Conservation (phyloP, 2,113 vertebrate genomes). For the Clarias magur region DNA sequence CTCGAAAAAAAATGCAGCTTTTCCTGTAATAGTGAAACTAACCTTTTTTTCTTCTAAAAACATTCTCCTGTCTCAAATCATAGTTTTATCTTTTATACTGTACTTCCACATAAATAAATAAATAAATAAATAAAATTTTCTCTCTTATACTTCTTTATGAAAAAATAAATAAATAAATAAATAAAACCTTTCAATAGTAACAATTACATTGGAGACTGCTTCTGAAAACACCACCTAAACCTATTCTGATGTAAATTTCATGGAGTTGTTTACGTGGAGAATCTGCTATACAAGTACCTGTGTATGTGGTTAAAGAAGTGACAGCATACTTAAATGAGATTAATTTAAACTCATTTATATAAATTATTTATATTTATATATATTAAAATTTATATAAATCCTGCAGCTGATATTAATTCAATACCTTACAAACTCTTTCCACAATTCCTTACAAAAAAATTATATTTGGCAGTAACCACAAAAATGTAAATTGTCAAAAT, state of each 20-base stretch:
- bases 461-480: not conserved
- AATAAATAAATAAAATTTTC: too few species aligned
- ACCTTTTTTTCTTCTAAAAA: not conserved
- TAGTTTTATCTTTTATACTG: not conserved
- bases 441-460: not conserved
- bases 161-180: too few species aligned
- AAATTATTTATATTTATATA: too few species aligned
- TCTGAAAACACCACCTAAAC: not conserved
- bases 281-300: not conserved
- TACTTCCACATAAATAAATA: too few species aligned
- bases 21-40: not conserved
- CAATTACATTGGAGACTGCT: not conserved
- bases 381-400: not conserved
- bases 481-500: not conserved
- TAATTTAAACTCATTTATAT: not conserved
- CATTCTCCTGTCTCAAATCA: not conserved
- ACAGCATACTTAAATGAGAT: not conserved
- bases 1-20: not conserved
- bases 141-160: too few species aligned
- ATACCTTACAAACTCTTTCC: not conserved
- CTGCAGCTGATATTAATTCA: not conserved
- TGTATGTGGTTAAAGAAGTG: not conserved
- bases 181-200: not conserved
- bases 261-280: not conserved
- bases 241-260: not conserved